Base-by-base conservation (phyloP, 2,113 vertebrate genomes). In the Arvicanthis niloticus region DNA sequence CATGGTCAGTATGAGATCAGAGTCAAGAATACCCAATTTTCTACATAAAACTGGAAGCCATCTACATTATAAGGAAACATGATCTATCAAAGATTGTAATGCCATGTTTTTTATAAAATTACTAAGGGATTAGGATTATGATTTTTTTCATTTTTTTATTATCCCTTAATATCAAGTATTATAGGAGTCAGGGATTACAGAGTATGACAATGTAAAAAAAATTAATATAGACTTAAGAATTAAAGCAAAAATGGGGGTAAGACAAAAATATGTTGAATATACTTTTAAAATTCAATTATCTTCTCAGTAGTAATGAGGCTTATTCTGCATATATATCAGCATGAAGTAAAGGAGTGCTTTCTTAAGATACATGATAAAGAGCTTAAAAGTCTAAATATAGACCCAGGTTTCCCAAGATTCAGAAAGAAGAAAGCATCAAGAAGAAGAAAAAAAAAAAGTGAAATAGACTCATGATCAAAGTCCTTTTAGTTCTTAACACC, bases 271-370 rank as follows among this genome's bases (percentile, higher is more conserved):
- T 7, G 51, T 21, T 82, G 60, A 24, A 68, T 37, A 95, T 62
- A 95, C 51, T 87, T 89, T 42, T 93, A 73, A 58, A 91, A 75
- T 91, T 24, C 42, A 80, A 87, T 95, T 91, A 88, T 68, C 53
- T 31, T 94, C 62, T 68, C 15, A 96, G 40, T 37, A 75, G 88
- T 68, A 80, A 93, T 81, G 16, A 81, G 24, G 24, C 73, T 92
- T 95, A 34, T 89, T 93, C 53, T 65, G 40, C 82, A 77, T 29
- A 80, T 51, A 80, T 89, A 87, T 60, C n/a, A 93, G 45, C 12
- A 53, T 42, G 10, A 11, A 17, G n/a, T 22, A n/a, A 91, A 84
- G 37, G 5, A 76, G 26, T 92, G 11, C 1, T 78, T 89, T 96
- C 91, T 65, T 75, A 88, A 90, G 31, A 62, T 10, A 65, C 67